Percentiles rank a stretch among this genome's conserved stretches.
These are phyloP conservation scores for Melanotaenia boesemani DNA, from an alignment of 2,797 vertebrate species.

Conservation along the genomic window DNA sequence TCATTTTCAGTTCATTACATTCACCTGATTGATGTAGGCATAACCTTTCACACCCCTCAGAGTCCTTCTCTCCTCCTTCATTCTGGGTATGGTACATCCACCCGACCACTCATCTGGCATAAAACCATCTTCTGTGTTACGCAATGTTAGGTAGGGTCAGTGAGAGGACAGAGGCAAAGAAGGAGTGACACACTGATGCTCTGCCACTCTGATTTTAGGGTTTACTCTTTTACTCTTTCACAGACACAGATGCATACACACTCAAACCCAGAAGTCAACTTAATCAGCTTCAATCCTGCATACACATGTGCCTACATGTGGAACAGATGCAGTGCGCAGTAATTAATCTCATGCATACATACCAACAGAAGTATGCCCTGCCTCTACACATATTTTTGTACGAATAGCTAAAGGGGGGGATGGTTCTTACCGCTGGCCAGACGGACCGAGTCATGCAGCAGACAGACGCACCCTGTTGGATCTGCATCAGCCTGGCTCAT, in stretches of 20 bases:
- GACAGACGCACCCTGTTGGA: slow-evolving; percentile 78
- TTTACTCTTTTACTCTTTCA: neutral
- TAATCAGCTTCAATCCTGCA: neutral
- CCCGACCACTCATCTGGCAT: slow-evolving; percentile 41
- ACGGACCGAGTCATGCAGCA: slow-evolving; percentile 68
- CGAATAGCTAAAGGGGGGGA: slow-evolving; percentile 18
- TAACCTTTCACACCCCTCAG: neutral
- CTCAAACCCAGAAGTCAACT: slow-evolving; percentile 9
- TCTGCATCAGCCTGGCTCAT: slow-evolving; percentile 65
- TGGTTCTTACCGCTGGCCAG: slow-evolving; percentile 54
- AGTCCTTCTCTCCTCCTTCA: neutral
- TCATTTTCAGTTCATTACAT: slow-evolving; percentile 32
- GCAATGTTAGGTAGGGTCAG: slow-evolving; percentile 57
- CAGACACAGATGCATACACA: neutral
- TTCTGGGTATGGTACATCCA: neutral
- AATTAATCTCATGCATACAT: slow-evolving; percentile 20
- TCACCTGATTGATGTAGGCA: slow-evolving; percentile 31
- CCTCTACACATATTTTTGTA: slow-evolving; percentile 26
- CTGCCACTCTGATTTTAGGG: slow-evolving; percentile 22
- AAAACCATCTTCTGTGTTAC: slow-evolving; percentile 44
- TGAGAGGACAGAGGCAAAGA: slow-evolving; percentile 58
- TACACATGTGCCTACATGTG: slow-evolving; percentile 1
- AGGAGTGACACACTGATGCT: slow-evolving; percentile 32
- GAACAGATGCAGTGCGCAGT: slow-evolving; percentile 2
- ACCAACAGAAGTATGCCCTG: slow-evolving; percentile 13